Evolutionary conservation across 2,888 invertebrate genomes (phyloP).

Genomic region (Mythimna pallens): DNA sequence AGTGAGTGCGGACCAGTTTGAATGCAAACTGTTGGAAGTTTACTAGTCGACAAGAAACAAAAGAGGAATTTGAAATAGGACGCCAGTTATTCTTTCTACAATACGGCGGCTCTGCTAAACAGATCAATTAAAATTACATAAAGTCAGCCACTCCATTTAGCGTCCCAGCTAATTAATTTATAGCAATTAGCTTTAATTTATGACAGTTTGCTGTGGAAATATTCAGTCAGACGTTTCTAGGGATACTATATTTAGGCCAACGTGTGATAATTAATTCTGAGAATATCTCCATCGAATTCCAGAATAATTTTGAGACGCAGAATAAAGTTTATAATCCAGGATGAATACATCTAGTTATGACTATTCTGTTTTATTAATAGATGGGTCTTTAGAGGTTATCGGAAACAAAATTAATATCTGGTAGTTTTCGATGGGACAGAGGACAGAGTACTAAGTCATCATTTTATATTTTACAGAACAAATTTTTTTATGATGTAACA

Average conservation of each 20-base stretch:
- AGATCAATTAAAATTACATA: constrained; percentile 30
- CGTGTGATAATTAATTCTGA: constrained; percentile 54
- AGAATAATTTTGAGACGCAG: constrained; percentile 31
- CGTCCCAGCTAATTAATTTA: constrained; percentile 32
- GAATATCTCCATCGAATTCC: constrained; percentile 46
- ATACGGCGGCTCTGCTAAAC: constrained; percentile 17
- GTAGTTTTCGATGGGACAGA: background rate
- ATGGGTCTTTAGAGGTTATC: background rate
- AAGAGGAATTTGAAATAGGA: background rate
- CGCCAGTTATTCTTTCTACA: background rate
- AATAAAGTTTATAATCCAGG: constrained; percentile 14
- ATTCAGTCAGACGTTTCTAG: constrained; percentile 37
- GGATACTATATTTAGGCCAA: constrained; percentile 58
- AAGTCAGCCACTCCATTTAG: constrained; percentile 19
- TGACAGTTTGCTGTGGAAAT: constrained; percentile 30
- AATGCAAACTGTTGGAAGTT: background rate
- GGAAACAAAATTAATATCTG: background rate
- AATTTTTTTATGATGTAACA: background rate
- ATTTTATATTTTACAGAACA: background rate
- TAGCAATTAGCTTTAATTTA: constrained; percentile 50
- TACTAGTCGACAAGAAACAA: background rate
- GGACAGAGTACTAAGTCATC: background rate
- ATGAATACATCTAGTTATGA: constrained; percentile 7
- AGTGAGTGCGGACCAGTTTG: background rate
- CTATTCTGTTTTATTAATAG: constrained; percentile 1